phyloP scores from a whole-genome alignment of 1,140 invertebrate genomes.

The Ooceraea biroi region DNA sequence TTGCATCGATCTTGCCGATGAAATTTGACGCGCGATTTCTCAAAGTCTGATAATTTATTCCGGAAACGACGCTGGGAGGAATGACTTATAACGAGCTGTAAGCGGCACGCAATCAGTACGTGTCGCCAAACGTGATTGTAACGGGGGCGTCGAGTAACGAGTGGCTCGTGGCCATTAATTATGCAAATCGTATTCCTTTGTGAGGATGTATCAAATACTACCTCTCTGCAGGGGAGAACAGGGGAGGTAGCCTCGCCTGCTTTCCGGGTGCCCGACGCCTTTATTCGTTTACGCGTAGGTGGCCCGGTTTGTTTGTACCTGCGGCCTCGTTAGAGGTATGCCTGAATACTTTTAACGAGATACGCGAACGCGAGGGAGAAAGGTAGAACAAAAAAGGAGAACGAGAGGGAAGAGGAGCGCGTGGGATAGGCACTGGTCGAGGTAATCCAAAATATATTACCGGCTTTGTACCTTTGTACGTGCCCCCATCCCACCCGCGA shows the following conservation, averaged over 20 bases:
- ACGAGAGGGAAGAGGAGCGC: neutral
- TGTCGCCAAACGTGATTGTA: constrained; percentile 43
- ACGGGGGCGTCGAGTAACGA: constrained; percentile 29
- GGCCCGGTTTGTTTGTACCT: constrained; percentile 69
- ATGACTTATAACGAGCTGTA: constrained; percentile 17
- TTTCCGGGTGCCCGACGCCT: constrained; percentile 15
- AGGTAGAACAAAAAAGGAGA: neutral
- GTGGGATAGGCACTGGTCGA: constrained; percentile 57
- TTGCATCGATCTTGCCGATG: neutral
- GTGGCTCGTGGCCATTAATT: constrained; percentile 48
- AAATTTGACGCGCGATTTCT: neutral
- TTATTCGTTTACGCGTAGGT: constrained; percentile 63
- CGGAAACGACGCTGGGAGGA: neutral
- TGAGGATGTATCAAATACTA: constrained; percentile 51
- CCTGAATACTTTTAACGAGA: constrained; percentile 82
- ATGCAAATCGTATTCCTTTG: constrained; percentile 61
- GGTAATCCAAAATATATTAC: constrained; percentile 85
- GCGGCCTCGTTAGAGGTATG: constrained; percentile 78
- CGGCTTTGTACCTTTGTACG: constrained; percentile 83
- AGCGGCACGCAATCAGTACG: constrained; percentile 35
- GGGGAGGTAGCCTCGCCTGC: neutral
- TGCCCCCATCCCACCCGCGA: constrained; percentile 63
- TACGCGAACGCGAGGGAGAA: constrained; percentile 63
- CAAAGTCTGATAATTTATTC: constrained; percentile 41
- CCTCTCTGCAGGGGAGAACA: neutral